Conservation (phyloP, 2,888 invertebrate genomes). For the Chelonus formosanus region DNA sequence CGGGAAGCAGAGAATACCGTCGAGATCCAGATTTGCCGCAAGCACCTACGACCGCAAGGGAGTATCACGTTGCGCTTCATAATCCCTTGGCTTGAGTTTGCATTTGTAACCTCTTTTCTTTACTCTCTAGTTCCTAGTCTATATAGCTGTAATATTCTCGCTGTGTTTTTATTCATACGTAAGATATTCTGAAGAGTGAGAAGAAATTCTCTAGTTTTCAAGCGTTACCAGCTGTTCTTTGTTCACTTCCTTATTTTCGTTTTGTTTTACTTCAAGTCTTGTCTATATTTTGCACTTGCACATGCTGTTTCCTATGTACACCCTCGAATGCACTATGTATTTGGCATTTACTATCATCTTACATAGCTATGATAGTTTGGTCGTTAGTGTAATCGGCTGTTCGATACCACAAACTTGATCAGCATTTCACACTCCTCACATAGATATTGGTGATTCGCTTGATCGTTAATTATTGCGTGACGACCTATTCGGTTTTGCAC, state of each 20-base stretch:
- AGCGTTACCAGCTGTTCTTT: background rate
- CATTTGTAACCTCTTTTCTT: slow-evolving; percentile 50
- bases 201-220: background rate
- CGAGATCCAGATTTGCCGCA: slow-evolving; percentile 27
- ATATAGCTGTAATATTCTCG: background rate
- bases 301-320: background rate
- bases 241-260: slow-evolving; percentile 10
- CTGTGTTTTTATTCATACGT: slow-evolving; percentile 1
- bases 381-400: slow-evolving; percentile 27
- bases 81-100: slow-evolving; percentile 50
- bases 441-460: slow-evolving; percentile 10
- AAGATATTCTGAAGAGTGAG: background rate
- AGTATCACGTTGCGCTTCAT: slow-evolving; percentile 50
- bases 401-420: slow-evolving; percentile 17
- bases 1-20: slow-evolving; percentile 11
- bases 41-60: slow-evolving; percentile 26
- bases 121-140: slow-evolving; percentile 2
- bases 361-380: slow-evolving; percentile 14
- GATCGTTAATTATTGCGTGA: slow-evolving; percentile 24
- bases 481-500: slow-evolving; percentile 11
- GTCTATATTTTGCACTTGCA: background rate
- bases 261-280: slow-evolving; percentile 1
- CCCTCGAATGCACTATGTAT: background rate
- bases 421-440: slow-evolving; percentile 8
- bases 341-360: background rate